Percentiles rank a stretch among this genome's conserved stretches.
These are phyloP conservation scores for Centruroides vittatus DNA, from an alignment of 1,140 invertebrate species.

Conservation along the genomic window DNA sequence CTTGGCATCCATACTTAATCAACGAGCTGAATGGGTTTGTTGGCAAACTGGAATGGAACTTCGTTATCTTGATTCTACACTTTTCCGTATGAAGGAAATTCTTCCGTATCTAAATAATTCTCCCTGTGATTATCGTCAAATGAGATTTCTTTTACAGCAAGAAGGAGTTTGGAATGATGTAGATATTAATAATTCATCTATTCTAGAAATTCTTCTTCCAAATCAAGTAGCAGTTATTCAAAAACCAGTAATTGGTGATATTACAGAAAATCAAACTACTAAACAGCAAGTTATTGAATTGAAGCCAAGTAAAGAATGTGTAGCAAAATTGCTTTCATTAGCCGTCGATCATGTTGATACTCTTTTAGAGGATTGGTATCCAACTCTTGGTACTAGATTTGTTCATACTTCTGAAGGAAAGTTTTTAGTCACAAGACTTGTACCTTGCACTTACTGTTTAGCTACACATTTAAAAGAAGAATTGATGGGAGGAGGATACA, in stretches of 20 bases:
- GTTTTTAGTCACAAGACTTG: conserved; percentile 79
- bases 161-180: conserved; percentile 73
- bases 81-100: conserved; percentile 74
- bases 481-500: neutral
- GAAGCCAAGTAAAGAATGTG: conserved; percentile 55
- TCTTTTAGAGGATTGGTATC: conserved; percentile 96
- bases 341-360: conserved; percentile 96
- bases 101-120: conserved; percentile 36
- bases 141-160: conserved; percentile 25
- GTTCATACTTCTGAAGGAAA: conserved; percentile 94
- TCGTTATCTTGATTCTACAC: conserved; percentile 56
- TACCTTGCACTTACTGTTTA: conserved; percentile 80
- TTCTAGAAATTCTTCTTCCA: conserved; percentile 55
- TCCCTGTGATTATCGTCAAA: conserved; percentile 24
- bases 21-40: conserved; percentile 74
- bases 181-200: conserved; percentile 58
- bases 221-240: conserved; percentile 21
- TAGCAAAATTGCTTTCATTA: conserved; percentile 72
- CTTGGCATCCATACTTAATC: conserved; percentile 36
- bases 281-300: conserved; percentile 35
- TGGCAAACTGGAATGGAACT: conserved; percentile 92
- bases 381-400: conserved; percentile 84
- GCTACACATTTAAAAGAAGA: conserved; percentile 14
- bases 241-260: conserved; percentile 6
- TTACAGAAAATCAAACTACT: neutral